phyloP scores from a whole-genome alignment of 2,113 vertebrate species.

The Centrocercus urophasianus region DNA sequence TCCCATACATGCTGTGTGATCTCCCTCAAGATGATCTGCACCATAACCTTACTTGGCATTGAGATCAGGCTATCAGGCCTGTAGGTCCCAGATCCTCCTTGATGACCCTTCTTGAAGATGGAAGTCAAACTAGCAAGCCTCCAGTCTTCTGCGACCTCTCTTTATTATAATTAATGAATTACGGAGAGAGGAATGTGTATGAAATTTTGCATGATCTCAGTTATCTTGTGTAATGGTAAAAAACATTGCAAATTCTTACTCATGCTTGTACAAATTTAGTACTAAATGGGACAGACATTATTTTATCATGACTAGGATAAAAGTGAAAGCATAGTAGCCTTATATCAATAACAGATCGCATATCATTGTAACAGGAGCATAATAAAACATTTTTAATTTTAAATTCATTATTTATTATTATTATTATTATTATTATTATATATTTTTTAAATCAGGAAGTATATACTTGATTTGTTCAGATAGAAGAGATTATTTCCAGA shows the following conservation, averaged over 20 bases:
- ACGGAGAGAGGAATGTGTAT: accelerated
- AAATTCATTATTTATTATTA: too few relatives aligned
- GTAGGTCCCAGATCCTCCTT: too few relatives aligned
- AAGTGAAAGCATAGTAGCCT: background rate
- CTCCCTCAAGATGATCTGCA: too few relatives aligned
- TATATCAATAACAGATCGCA: background rate
- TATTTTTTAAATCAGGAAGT: background rate
- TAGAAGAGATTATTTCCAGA: background rate
- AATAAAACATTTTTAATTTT: background rate
- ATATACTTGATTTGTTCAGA: background rate
- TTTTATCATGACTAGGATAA: background rate
- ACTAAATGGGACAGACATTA: background rate
- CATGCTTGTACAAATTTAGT: background rate
- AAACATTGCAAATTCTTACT: background rate
- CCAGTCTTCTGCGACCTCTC: too few relatives aligned
- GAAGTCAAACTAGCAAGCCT: too few relatives aligned
- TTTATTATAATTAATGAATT: too few relatives aligned
- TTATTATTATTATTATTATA: too few relatives aligned
- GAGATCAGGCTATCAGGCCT: too few relatives aligned
- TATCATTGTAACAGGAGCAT: background rate
- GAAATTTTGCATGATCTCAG: background rate
- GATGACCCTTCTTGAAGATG: too few relatives aligned
- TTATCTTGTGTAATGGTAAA: background rate
- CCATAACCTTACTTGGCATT: too few relatives aligned
- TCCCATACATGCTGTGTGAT: too few relatives aligned